Base-by-base conservation (phyloP, 2,797 vertebrate species). In the Pangasius larnaudii region DNA sequence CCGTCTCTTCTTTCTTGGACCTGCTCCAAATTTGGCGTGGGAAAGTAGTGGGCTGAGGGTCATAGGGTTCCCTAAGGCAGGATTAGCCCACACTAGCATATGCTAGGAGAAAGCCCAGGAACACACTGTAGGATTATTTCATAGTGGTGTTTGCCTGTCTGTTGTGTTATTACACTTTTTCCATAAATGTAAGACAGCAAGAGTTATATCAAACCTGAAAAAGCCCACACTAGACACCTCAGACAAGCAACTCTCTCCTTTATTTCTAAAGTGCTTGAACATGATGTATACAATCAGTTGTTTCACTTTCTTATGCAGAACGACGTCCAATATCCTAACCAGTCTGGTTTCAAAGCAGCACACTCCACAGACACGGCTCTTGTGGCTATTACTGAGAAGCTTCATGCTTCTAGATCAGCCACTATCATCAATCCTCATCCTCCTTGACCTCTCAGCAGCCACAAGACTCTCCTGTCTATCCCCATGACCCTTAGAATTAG, bases 11-110 rank as follows among this genome's bases (percentile, higher is more conserved):
- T 49, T 63, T 79, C 46, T 84, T 89, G 88, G 90, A 91, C 93
- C 93, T 24, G 90, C 92, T 90, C 93, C 94, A 95, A 89, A 82
- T 22, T 91, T 92, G 93, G 89, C 93, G 94, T 96, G 95, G 95
- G 95, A 96, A 96, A 91, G 89, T 53, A 91, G 84, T 89, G 85
- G 90, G 88, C 78, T 85, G 86, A 85, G 42, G 93, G 92, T 93
- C 93, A 92, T 65, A 75, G 67, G 88, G 91, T 88, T 91, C 88
- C 91, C 49, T 65, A 51, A 16, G 53, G 88, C 84, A 88, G 89
- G 89, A 89, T 90, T 89, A 88, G 87, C 85, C 85, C 84, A 87
- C 67, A 88, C 87, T 78, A 49, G 88, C 86, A 89, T 91, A 91
- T 91, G 87, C 39, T 89, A 0, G 24, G 11, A 33, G 16, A 71